Conservation (phyloP, 2,797 vertebrate genomes). For the Urophycis tenuis region DNA sequence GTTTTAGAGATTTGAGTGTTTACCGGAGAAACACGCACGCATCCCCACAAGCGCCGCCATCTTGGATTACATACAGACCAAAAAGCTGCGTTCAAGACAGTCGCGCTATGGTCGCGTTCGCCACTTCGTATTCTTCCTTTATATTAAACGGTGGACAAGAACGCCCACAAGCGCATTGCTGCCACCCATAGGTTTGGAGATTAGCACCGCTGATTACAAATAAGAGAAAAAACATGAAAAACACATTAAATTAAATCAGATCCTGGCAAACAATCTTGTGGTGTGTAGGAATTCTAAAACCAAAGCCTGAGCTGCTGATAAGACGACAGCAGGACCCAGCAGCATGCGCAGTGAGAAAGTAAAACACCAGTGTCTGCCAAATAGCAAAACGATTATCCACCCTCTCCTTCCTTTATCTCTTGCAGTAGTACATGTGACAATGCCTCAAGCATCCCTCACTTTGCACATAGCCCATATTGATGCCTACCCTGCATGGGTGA, state of each 20-base stretch:
- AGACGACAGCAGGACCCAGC: not conserved
- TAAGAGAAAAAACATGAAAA: not conserved
- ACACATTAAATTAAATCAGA: not conserved
- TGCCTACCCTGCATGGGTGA: too few relatives aligned
- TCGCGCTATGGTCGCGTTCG: not conserved
- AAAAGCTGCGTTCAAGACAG: constrained; percentile 27
- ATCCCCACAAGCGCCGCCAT: constrained; percentile 72
- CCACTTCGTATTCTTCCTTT: not conserved
- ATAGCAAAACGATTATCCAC: too few relatives aligned
- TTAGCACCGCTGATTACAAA: not conserved
- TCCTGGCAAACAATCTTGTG: not conserved
- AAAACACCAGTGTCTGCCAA: not conserved
- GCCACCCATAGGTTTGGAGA: not conserved
- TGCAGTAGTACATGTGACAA: too few relatives aligned
- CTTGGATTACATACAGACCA: constrained; percentile 50
- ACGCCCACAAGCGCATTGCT: not conserved
- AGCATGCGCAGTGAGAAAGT: not conserved
- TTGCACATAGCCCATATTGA: too few relatives aligned
- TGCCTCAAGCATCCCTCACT: too few relatives aligned
- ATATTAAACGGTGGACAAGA: too few relatives aligned
- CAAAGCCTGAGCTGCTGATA: not conserved
- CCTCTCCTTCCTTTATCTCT: too few relatives aligned
- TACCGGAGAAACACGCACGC: constrained; percentile 72
- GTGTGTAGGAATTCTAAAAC: not conserved
- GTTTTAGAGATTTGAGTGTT: constrained; percentile 16